These are phyloP conservation scores for Ormyrus rosae DNA, from an alignment of 2,888 invertebrate species.

Conservation along the genomic window DNA sequence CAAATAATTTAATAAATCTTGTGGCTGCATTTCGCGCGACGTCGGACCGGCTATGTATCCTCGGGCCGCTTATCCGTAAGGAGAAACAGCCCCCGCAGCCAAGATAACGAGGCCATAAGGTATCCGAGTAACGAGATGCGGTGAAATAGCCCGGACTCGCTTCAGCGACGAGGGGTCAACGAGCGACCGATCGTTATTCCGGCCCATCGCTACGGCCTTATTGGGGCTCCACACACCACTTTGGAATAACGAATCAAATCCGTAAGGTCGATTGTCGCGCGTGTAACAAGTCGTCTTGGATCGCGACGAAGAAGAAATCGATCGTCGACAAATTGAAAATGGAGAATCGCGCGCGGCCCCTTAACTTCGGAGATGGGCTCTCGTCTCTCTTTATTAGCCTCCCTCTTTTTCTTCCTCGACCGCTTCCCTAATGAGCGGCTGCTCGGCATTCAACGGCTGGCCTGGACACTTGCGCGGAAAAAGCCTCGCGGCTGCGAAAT, in stretches of 20 bases:
- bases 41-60: not conserved
- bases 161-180: constrained; percentile 5
- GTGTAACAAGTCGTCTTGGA: not conserved
- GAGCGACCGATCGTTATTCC: constrained; percentile 57
- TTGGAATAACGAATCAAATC: constrained; percentile 27
- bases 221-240: constrained; percentile 4
- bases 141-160: constrained; percentile 34
- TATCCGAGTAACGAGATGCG: constrained; percentile 64
- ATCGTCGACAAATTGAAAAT: not conserved
- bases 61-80: not conserved
- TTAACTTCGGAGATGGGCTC: not conserved
- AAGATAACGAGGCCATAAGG: constrained; percentile 68
- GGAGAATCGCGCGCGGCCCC: constrained; percentile 9
- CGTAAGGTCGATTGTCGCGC: not conserved
- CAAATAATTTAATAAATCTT: constrained; percentile 62
- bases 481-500: constrained; percentile 26
- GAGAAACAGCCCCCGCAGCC: not conserved
- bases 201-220: constrained; percentile 40
- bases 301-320: constrained; percentile 23
- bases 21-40: not conserved
- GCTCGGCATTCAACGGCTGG: constrained; percentile 53
- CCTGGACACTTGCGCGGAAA: constrained; percentile 26
- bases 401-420: constrained; percentile 8
- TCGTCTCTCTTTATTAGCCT: constrained; percentile 23
- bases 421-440: constrained; percentile 54